These are phyloP conservation scores for Columba guinea DNA, from an alignment of 2,797 vertebrate genomes.

Conservation along the genomic window DNA sequence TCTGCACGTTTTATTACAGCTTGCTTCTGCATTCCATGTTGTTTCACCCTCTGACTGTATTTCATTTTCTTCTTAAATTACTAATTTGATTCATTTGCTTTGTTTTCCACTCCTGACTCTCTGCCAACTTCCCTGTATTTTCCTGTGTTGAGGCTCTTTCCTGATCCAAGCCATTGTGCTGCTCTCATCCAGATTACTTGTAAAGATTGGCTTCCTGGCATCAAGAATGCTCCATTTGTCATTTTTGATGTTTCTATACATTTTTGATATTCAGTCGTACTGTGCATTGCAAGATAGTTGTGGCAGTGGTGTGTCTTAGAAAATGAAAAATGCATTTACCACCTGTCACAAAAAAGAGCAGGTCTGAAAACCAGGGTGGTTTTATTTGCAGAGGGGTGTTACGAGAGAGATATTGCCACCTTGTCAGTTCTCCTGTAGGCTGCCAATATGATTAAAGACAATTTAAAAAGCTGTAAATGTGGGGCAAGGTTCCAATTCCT, in stretches of 20 bases:
- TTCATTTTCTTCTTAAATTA: not conserved
- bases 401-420: not conserved
- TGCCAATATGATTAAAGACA: not conserved
- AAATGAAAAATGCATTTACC: not conserved
- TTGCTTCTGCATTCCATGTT: not conserved
- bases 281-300: accelerated
- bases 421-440: not conserved
- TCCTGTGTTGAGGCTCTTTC: not conserved
- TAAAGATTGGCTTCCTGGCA: not conserved
- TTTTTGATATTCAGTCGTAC: not conserved
- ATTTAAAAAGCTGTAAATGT: not conserved
- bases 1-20: not conserved
- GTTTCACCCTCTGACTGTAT: not conserved
- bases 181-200: not conserved
- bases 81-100: not conserved
- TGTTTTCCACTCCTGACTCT: not conserved
- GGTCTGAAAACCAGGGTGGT: not conserved
- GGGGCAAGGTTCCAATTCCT: not conserved
- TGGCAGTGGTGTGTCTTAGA: not conserved
- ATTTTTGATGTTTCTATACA: not conserved
- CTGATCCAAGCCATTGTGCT: not conserved
- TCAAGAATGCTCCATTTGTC: not conserved
- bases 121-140: not conserved
- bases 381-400: not conserved
- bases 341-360: not conserved